A percentile compares a stretch with the other conserved stretches of the same genome.
Evolutionary conservation across 1,140 invertebrate genomes (phyloP).

Genomic region (Drosophila parvula): DNA sequence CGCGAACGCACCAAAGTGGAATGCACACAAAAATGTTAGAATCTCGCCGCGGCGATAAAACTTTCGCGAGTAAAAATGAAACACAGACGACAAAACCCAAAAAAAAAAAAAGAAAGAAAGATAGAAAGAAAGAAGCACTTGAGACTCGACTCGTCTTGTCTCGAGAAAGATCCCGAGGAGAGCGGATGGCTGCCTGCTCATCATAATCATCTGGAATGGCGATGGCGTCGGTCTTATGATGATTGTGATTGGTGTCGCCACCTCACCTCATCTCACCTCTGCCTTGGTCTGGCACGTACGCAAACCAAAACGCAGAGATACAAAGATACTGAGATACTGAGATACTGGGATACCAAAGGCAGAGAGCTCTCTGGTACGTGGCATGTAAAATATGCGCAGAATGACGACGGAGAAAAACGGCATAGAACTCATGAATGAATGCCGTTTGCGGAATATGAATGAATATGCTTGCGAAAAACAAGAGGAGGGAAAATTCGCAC

Average conservation of each 20-base stretch:
- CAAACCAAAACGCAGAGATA: constrained; percentile 32
- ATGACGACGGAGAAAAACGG: constrained; percentile 32
- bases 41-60: constrained; percentile 78
- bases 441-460: constrained; percentile 35
- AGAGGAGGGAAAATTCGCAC: constrained; percentile 8
- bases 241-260: constrained; percentile 79
- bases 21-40: constrained; percentile 82
- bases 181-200: constrained; percentile 39
- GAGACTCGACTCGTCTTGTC: constrained; percentile 5
- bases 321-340: constrained; percentile 32
- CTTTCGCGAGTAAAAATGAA: constrained; percentile 62
- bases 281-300: constrained; percentile 64
- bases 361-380: constrained; percentile 55
- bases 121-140: constrained; percentile 12
- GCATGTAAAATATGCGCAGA: constrained; percentile 61
- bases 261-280: constrained; percentile 22
- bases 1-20: constrained; percentile 76
- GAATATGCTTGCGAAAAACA: neutral
- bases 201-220: constrained; percentile 75
- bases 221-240: constrained; percentile 68
- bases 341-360: constrained; percentile 13
- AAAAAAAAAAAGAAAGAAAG: constrained; percentile 4
- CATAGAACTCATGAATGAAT: constrained; percentile 77
- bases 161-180: constrained; percentile 37
- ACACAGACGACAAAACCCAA: neutral